Evolutionary conservation across 2,113 vertebrate species (phyloP), one percentile per base, ranked within the genome.

Genomic region (Coregonus clupeaformis): DNA sequence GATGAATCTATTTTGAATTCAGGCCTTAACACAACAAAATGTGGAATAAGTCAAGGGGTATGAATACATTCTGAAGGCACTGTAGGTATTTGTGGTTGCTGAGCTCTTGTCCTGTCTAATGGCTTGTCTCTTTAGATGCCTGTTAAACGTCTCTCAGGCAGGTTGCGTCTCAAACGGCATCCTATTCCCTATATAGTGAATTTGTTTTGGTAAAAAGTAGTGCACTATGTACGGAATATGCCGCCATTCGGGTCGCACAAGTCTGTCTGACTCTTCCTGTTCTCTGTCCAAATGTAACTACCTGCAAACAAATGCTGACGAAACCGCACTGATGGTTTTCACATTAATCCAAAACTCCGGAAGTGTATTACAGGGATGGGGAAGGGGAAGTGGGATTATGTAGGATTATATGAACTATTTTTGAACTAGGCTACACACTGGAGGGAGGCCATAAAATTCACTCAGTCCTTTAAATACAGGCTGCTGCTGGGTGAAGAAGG

Each of bases 221-320:
- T 12, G 47, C 47, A 49, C 47, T 49, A 4, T 16, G 14, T 49
- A 36, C 1, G 47, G 11, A 4, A 49, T 16, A 49, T 12, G 47
- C 11, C 4, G 11, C 36, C 7, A 42, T 42, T 11, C 36, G 1
- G 36, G 36, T 14, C 14, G 1, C 2, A 42, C 36, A 42, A 42
- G 47, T 52, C 47, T 52, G 47, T 52, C 47, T 52, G 14, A 52
- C 47, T 52, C 14, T 52, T 18, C 47, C 16, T 18, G 3, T 30
- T 82, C 74, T 74, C 79, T 73, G 70, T 68, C 80, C 85, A 75
- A 83, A 88, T 82, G 74, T 14, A 83, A 78, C 79, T 81, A 73
- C 77, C 83, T 86, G 81, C 77, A 89, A 86, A 87, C 79, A 73
- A 82, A 78, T 71, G 77, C 74, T 45, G 83, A 80, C 76, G 73